These are phyloP conservation scores for Ivindomyrus marchei DNA, from an alignment of 2,113 vertebrate genomes.

Conservation along the genomic window DNA sequence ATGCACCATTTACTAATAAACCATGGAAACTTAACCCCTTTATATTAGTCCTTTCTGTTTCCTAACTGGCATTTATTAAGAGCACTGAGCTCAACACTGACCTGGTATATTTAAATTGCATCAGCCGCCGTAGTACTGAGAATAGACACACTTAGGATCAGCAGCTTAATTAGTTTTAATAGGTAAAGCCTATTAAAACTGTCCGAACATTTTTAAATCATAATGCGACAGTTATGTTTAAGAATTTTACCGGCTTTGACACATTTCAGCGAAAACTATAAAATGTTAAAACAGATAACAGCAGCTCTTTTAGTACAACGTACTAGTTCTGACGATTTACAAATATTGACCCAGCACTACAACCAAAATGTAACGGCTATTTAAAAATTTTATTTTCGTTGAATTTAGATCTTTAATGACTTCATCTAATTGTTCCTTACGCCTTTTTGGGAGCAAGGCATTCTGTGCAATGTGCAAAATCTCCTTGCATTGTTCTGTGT, in stretches of 20 bases:
- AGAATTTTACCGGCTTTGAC: neutral
- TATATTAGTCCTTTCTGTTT: conserved; percentile 84
- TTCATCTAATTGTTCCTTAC: neutral
- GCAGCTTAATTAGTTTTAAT: conserved; percentile 19
- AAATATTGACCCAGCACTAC: neutral
- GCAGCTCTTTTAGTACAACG: neutral
- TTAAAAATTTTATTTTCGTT: neutral
- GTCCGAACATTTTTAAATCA: neutral
- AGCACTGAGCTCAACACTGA: conserved; percentile 71
- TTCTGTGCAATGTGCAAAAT: neutral
- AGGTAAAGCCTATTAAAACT: neutral
- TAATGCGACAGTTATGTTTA: neutral
- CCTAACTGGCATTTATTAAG: conserved; percentile 99
- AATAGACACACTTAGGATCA: neutral
- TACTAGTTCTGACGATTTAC: neutral
- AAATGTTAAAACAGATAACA: neutral
- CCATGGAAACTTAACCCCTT: conserved; percentile 61
- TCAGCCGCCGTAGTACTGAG: conserved; percentile 56
- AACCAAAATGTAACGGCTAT: neutral
- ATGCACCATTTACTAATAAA: conserved; percentile 86
- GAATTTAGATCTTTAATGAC: neutral
- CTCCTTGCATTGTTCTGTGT: neutral
- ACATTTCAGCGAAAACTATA: neutral
- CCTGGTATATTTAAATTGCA: conserved; percentile 88
- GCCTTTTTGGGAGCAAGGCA: neutral